phyloP scores from a whole-genome alignment of 2,797 vertebrate genomes.

The Gymnodraco acuticeps region DNA sequence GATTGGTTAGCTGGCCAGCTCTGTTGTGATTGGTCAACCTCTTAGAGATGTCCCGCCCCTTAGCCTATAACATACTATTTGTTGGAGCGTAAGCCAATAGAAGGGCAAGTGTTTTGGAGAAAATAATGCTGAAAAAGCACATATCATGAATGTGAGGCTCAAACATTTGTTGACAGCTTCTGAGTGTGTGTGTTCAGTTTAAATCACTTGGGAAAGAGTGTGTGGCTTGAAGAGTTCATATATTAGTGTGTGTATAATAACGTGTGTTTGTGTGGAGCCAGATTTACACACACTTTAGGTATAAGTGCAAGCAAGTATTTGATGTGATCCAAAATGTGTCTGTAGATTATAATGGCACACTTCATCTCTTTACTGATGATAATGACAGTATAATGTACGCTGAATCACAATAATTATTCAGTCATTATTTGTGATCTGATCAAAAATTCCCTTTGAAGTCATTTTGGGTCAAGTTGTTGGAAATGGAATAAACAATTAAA shows the following conservation, averaged over 20 bases:
- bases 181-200: conserved; percentile 70
- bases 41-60: too few species aligned
- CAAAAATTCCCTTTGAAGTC: conserved; percentile 16
- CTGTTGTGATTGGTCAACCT: too few species aligned
- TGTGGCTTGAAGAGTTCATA: conserved; percentile 13
- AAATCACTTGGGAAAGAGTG: conserved; percentile 39
- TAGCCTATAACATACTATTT: too few species aligned
- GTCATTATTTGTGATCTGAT: conserved; percentile 24
- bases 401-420: conserved; percentile 32
- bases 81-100: too few species aligned
- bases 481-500: conserved; percentile 16
- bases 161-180: too few species aligned
- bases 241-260: conserved; percentile 44
- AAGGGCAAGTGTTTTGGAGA: too few species aligned
- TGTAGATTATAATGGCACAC: neutral
- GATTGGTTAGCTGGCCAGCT: too few species aligned
- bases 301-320: too few species aligned
- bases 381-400: neutral
- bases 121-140: too few species aligned
- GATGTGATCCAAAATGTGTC: neutral
- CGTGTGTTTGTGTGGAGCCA: neutral
- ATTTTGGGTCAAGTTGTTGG: conserved; percentile 6
- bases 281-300: neutral
- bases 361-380: neutral
- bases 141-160: too few species aligned